Base-by-base conservation (phyloP, 2,113 vertebrate genomes). In the Catharus bicknelli region DNA sequence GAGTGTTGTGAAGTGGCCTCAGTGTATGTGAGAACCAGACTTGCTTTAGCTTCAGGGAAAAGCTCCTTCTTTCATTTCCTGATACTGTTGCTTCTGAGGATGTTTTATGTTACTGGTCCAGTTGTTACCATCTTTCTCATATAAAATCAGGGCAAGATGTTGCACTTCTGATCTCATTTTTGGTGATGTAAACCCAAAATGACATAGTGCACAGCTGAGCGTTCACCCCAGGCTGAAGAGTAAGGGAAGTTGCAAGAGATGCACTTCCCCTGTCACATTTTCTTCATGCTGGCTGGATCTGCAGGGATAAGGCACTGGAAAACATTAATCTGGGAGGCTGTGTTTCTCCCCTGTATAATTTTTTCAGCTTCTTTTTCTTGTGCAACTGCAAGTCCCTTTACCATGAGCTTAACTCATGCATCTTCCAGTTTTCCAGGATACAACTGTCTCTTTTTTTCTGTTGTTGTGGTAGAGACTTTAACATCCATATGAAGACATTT, bases 401-500 rank as follows among this genome's bases (percentile, higher is more conserved):
- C 30, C 0, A 0, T 68, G 38, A 82, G 6, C 34, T 57, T 54
- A 80, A 82, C 15, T 68, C 27, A 2, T 4, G 25, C 1, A 1
- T 80, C 50, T 81, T 61, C 29, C 45, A 43, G n/a, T 73, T 81
- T 83, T 88, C 77, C 53, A 82, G 53, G 72, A 63, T 57, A 32
- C 15, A 64, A 16, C 34, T 13, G 18, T 40, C 26, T 23, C 29
- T 81, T 83, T 59, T 67, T 62, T 86, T 62, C 36, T 1, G 0
- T 40, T 51, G 36, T 21, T 50, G 16, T 53, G 12, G 25, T 45
- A 48, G 54, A 25, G 75, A 64, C 26, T 75, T 72, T 47, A 58
- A 34, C 15, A 66, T 29, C 53, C 26, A 25, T 43, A 30, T 21
- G 68, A 85, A 74, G 59, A 66, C 10, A 19, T 27, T 30, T 16